Evolutionary conservation across 2,888 invertebrate genomes (phyloP), one percentile per base, ranked within the genome.

Genomic region (Tachystola acroxantha): DNA sequence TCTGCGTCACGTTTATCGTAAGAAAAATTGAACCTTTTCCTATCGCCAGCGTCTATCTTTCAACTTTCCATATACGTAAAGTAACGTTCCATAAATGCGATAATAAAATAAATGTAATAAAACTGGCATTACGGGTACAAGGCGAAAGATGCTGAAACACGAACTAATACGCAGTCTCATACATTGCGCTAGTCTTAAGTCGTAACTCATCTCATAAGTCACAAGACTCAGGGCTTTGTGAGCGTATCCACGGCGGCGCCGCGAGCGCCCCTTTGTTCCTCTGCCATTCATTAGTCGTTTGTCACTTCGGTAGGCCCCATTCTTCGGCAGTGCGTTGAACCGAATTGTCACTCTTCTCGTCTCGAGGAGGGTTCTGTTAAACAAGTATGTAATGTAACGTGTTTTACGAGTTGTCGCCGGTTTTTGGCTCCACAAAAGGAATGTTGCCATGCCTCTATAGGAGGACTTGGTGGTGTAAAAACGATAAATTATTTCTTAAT

Each of bases 221-320:
- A 50, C 62, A 49, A 55, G 58, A 57, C 16, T n/a, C n/a, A n/a
- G n/a, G n/a, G n/a, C 57, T 54, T 62, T 51, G 58, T 70, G 70
- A 68, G 67, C 64, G 52, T 60, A 52, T 50, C 49, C 50, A 48
- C 50, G 39, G 36, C 11, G n/a, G 1, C 38, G 37, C 39, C 50
- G 62, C 63, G 62, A 70, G 71, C 57, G 55, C 53, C 57, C 70
- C 67, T 79, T 84, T 84, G 82, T 85, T 70, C 64, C 66, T 67
- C 66, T 66, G 71, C 73, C 67, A 82, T 85, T 82, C 84, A 82
- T 84, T 82, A 80, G 75, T 68, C 73, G 78, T 74, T 75, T 78
- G 77, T 72, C 61, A 66, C 67, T 66, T 67, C 62, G 62, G 74
- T 63, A 64, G 64, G 57, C 70, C 72, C 62, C 77, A 77, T 84